These are phyloP conservation scores for Symphodus melops DNA, from an alignment of 2,113 vertebrate species.

Conservation along the genomic window DNA sequence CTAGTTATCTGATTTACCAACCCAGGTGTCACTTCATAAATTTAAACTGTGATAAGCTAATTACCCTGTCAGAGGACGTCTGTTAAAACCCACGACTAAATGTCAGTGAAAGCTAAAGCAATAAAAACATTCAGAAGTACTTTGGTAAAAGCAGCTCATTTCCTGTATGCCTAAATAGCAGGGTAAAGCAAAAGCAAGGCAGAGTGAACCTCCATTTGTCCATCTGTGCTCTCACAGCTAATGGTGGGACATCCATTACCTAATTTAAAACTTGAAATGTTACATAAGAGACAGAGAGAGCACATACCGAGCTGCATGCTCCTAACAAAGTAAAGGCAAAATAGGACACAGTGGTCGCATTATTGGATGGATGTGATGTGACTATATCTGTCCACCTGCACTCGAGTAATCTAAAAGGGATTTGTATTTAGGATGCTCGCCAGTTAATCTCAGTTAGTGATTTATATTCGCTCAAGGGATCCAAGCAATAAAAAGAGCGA, in stretches of 20 bases:
- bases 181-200: not conserved
- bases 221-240: constrained; percentile 20
- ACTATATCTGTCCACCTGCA: constrained; percentile 29
- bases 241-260: constrained; percentile 8
- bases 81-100: not conserved
- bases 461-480: constrained; percentile 20
- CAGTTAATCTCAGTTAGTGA: constrained; percentile 43
- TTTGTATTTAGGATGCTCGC: constrained; percentile 26
- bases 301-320: not conserved
- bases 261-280: constrained; percentile 25
- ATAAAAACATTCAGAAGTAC: not conserved
- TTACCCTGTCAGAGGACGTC: too few species aligned
- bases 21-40: too few species aligned
- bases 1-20: too few species aligned
- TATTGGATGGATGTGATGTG: constrained; percentile 26
- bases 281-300: constrained; percentile 19
- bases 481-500: constrained; percentile 26
- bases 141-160: constrained; percentile 4
- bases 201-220: constrained; percentile 26
- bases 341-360: constrained; percentile 1
- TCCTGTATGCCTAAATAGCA: not conserved
- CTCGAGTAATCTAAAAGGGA: constrained; percentile 6
- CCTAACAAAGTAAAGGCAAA: constrained; percentile 8
- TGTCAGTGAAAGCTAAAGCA: not conserved
- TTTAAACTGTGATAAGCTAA: too few species aligned